Evolutionary conservation across 2,888 invertebrate genomes (phyloP).

Genomic region (Salpingus planirostris): DNA sequence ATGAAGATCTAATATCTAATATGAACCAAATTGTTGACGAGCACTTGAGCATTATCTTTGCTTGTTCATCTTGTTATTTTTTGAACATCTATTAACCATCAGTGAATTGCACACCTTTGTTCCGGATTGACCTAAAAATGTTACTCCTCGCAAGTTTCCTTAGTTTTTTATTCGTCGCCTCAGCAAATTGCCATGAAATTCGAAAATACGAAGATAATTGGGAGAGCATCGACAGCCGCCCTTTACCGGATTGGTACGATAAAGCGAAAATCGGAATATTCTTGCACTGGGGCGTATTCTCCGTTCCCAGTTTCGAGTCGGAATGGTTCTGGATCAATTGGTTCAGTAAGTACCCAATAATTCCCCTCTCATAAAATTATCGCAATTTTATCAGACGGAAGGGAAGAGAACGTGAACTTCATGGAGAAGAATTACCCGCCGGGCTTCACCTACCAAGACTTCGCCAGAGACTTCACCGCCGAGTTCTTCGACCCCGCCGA

Average conservation of each 20-base stretch:
- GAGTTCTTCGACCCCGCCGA: constrained; percentile 77
- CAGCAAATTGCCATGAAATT: too few species aligned
- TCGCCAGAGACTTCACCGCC: constrained; percentile 79
- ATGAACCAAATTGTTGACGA: too few species aligned
- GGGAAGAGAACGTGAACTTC: constrained; percentile 40
- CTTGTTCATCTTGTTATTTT: too few species aligned
- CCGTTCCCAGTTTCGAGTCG: constrained; percentile 76
- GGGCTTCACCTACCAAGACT: constrained; percentile 83
- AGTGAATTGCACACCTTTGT: not conserved
- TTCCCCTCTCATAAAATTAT: not conserved
- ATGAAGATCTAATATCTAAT: too few species aligned
- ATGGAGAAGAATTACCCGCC: constrained; percentile 80
- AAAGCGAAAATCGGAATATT: constrained; percentile 87
- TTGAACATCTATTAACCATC: not conserved
- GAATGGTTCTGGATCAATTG: constrained; percentile 82
- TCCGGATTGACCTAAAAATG: too few species aligned
- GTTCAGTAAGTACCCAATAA: not conserved
- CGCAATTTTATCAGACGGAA: not conserved
- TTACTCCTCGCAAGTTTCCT: too few species aligned
- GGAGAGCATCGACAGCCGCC: constrained; percentile 75
- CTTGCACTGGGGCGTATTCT: constrained; percentile 88
- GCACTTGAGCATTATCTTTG: too few species aligned
- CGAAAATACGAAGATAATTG: constrained; percentile 67
- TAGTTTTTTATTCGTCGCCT: too few species aligned
- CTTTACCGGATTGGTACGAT: constrained; percentile 83